Evolutionary conservation across 2,113 vertebrate species (phyloP).

Genomic region (human (Homo sapiens)): DNA sequence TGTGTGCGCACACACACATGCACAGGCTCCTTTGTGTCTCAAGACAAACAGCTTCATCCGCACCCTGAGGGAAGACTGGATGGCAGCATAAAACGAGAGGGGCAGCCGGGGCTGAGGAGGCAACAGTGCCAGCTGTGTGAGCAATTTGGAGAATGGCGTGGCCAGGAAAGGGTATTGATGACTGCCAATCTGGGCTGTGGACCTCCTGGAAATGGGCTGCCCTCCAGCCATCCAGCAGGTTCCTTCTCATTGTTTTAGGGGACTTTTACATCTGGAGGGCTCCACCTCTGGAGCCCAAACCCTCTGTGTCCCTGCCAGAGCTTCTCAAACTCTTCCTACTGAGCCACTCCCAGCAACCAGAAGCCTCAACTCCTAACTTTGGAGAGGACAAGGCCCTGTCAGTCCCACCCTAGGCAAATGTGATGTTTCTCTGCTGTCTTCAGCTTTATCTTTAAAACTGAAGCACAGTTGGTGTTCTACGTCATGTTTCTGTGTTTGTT

Average conservation of each 20-base stretch:
- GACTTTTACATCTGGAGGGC: background rate
- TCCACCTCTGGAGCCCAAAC: background rate
- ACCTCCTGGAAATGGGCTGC: background rate
- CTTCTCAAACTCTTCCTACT: background rate
- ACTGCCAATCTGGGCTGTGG: background rate
- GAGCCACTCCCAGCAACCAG: background rate
- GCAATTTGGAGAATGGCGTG: rapidly evolving
- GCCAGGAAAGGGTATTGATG: background rate
- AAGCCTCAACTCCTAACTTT: background rate
- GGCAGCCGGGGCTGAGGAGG: background rate
- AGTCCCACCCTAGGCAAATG: background rate
- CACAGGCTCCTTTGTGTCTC: background rate
- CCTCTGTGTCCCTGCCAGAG: background rate
- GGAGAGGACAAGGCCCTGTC: background rate
- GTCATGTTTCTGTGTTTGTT: background rate
- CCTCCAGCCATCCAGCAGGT: background rate
- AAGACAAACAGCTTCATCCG: background rate
- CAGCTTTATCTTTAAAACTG: background rate
- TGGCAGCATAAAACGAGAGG: background rate
- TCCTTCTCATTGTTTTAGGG: background rate
- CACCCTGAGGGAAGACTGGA: background rate
- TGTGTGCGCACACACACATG: too few species aligned
- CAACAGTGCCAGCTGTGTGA: too few species aligned
- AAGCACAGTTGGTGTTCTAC: background rate
- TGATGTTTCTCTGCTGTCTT: background rate